phyloP scores from a whole-genome alignment of 2,113 vertebrate species.

The Fukomys damarensis region DNA sequence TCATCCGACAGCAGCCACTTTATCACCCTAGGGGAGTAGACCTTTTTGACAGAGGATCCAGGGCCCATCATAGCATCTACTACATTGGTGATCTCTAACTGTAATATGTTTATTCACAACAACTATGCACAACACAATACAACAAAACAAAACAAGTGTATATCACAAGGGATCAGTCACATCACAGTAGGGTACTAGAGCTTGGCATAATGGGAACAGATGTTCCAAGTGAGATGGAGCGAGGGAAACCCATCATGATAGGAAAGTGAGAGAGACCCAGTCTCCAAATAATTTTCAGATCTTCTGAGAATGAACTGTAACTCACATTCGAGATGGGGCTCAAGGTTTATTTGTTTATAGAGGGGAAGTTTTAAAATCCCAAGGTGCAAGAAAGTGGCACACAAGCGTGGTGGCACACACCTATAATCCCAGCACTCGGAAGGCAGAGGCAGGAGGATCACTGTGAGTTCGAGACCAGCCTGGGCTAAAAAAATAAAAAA shows the following conservation, averaged over 20 bases:
- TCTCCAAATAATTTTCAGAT: not conserved
- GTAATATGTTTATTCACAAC: not conserved
- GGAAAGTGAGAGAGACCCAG: too few relatives aligned
- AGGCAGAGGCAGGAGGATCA: too few relatives aligned
- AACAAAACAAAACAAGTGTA: not conserved
- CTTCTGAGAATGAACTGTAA: not conserved
- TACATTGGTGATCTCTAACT: too few relatives aligned
- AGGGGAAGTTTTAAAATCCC: not conserved
- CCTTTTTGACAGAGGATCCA: not conserved
- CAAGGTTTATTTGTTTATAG: not conserved
- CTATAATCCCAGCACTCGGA: too few relatives aligned
- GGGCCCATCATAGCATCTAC: not conserved
- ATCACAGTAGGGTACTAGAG: not conserved
- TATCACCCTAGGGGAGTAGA: not conserved
- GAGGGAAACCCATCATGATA: not conserved
- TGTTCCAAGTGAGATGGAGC: not conserved
- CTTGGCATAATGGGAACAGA: not conserved
- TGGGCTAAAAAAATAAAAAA: too few relatives aligned
- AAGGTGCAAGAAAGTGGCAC: not conserved
- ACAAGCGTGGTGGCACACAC: too few relatives aligned
- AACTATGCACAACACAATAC: not conserved
- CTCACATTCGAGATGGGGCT: not conserved
- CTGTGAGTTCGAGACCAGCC: too few relatives aligned
- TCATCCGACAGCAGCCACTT: rapidly evolving
- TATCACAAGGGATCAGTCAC: too few relatives aligned